Conservation (phyloP, 1,140 invertebrate species). For the Scaptomyza graminum region DNA sequence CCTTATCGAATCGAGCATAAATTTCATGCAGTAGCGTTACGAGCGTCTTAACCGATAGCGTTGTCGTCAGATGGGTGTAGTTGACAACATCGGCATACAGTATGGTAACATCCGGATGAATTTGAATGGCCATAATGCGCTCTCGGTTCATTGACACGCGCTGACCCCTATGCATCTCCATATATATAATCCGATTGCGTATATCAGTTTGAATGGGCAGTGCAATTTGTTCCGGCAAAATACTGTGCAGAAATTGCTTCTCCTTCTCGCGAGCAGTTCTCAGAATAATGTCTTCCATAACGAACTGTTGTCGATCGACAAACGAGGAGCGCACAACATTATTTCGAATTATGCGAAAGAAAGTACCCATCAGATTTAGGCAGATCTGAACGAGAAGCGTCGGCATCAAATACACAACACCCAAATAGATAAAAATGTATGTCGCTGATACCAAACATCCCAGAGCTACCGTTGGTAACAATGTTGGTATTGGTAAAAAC, state of each 20-base stretch:
- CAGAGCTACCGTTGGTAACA: slow-evolving; percentile 87
- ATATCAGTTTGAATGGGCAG: slow-evolving; percentile 90
- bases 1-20: slow-evolving; percentile 96
- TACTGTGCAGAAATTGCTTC: slow-evolving; percentile 93
- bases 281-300: slow-evolving; percentile 92
- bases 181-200: slow-evolving; percentile 86
- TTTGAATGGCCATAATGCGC: slow-evolving; percentile 93
- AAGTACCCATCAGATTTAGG: slow-evolving; percentile 92
- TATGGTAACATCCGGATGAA: slow-evolving; percentile 95
- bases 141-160: slow-evolving; percentile 37
- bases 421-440: slow-evolving; percentile 86
- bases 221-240: slow-evolving; percentile 93
- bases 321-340: slow-evolving; percentile 93
- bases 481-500: slow-evolving; percentile 89
- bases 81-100: slow-evolving; percentile 98
- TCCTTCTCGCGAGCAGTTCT: slow-evolving; percentile 93
- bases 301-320: slow-evolving; percentile 92
- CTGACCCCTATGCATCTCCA: background rate
- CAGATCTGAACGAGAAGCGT: slow-evolving; percentile 86
- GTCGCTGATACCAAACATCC: slow-evolving; percentile 86
- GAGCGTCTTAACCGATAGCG: slow-evolving; percentile 90
- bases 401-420: slow-evolving; percentile 74
- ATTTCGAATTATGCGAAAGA: slow-evolving; percentile 93
- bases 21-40: slow-evolving; percentile 96
- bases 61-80: slow-evolving; percentile 94